Base-by-base conservation (phyloP, 2,888 invertebrate genomes). In the Cactoblastis cactorum region DNA sequence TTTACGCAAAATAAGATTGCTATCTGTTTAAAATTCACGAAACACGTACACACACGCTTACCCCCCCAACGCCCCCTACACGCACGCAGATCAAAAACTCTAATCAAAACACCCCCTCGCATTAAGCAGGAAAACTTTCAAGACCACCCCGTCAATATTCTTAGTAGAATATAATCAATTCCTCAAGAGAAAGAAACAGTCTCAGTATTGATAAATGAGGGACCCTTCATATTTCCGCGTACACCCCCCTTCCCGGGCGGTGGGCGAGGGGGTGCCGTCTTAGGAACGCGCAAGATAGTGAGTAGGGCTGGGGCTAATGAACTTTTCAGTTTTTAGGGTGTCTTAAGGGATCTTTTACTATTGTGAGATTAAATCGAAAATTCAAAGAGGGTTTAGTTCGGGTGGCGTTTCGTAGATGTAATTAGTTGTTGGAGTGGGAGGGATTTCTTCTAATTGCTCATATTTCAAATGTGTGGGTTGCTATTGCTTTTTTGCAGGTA, bases 171-270 rank as follows among this genome's bases (percentile, higher is more conserved):
- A 84, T 85, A 89, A 89, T 89, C 88, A 89, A 88, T 89, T 88
- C 88, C 83, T 82, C 81, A 77, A 71, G 63, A 77, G 84, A 88
- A 88, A 89, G 88, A 88, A 89, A 89, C 88, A 87, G 86, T 87
- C 83, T 75, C 65, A 84, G 86, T 89, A 89, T 89, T 89, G 89
- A 89, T 89, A 89, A 89, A 89, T 89, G 88, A 88, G 87, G 69
- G 83, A 80, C 87, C 87, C 87, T 86, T 88, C 88, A 88, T 88
- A 88, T 88, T 88, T 88, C 86, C 87, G 84, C 80, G 80, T 80
- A 59, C 57, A 58, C 58, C 62, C 68, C 71, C 65, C 69, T 67
- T 3, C 12, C 65, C 69, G 59, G 56, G 50, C 53, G 58, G 64
- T 67, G 74, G 65, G 63, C n/a, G n/a, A n/a, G 66, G 70, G 49